phyloP scores from a whole-genome alignment of 2,888 invertebrate genomes.

The Epirrhoe tristata region DNA sequence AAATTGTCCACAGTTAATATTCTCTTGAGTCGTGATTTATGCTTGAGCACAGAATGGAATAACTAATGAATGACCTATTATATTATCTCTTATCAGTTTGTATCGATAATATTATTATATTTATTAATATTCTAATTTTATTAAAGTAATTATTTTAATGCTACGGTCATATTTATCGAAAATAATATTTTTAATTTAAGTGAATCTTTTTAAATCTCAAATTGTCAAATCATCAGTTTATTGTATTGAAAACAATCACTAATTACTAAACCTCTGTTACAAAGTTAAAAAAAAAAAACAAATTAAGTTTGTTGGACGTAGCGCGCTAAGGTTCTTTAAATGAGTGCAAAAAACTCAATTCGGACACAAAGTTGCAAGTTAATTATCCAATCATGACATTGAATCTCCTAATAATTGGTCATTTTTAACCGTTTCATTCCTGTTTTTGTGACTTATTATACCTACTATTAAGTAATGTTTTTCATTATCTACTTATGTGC shows the following conservation, averaged over 20 bases:
- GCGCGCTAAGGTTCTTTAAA: background rate
- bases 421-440: conserved; percentile 10
- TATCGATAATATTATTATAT: background rate
- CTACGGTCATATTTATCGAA: background rate
- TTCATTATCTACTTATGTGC: conserved; percentile 2
- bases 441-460: conserved; percentile 8
- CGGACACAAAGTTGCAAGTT: conserved; percentile 10
- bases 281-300: too few relatives aligned
- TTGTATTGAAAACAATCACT: background rate
- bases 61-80: background rate
- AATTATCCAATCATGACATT: conserved; percentile 39
- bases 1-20: background rate
- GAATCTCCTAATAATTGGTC: conserved; percentile 42
- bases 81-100: background rate
- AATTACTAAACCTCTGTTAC: too few relatives aligned
- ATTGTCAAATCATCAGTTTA: background rate
- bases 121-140: background rate
- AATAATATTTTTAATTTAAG: background rate
- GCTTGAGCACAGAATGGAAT: background rate
- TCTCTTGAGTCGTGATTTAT: background rate
- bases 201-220: background rate
- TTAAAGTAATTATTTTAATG: background rate
- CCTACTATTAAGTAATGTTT: conserved; percentile 19
- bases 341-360: conserved; percentile 15
- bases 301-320: too few relatives aligned